Conservation (phyloP, 64 coral and sea anemone genomes). For the Dendronephthya gigantea region DNA sequence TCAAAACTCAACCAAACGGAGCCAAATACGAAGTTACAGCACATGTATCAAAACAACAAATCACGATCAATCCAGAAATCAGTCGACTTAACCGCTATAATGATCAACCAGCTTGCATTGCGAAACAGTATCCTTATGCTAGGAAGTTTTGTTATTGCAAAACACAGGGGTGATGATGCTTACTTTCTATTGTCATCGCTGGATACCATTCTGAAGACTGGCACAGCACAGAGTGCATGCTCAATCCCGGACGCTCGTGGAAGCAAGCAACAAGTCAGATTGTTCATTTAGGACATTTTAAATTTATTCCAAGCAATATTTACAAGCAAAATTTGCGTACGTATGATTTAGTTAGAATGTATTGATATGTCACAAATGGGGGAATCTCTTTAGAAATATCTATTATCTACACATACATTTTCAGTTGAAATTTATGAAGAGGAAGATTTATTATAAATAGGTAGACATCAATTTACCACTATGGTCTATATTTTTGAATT, state of each 20-base stretch:
- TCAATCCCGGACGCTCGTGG: no score
- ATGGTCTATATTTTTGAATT: neutral
- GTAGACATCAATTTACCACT: neutral
- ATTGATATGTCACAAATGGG: neutral
- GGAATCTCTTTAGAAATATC: neutral
- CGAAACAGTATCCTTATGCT: slow-evolving; percentile 50
- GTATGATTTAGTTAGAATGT: neutral
- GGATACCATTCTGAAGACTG: no score
- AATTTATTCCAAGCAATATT: neutral
- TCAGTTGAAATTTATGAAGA: neutral
- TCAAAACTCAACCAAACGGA: slow-evolving; percentile 45
- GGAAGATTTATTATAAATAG: neutral
- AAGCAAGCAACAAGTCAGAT: no score
- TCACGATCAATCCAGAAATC: slow-evolving; percentile 58
- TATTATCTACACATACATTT: neutral
- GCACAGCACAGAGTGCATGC: no score
- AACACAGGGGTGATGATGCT: neutral
- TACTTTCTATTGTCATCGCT: no score
- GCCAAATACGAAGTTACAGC: slow-evolving; percentile 65
- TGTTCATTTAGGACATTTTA: neutral
- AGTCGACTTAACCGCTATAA: slow-evolving; percentile 68
- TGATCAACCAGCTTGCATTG: slow-evolving; percentile 65
- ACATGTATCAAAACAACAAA: neutral
- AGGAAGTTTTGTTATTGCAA: slow-evolving; percentile 68
- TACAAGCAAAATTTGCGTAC: neutral